Conservation (phyloP, 2,113 vertebrate genomes). For the Cryptomyrus ogoouensis region DNA sequence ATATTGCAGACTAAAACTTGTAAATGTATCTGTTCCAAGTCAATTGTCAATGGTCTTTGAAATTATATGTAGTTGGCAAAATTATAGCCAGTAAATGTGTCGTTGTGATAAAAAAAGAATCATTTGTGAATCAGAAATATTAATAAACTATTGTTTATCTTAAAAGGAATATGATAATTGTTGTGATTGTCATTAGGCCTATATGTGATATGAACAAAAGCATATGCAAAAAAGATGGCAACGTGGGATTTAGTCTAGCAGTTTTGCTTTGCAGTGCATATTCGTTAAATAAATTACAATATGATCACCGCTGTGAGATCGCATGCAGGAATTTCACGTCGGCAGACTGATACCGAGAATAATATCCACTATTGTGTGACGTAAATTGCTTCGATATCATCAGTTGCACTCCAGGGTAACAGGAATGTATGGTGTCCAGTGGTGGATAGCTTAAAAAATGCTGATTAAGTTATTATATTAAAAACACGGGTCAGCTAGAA, state of each 20-base stretch:
- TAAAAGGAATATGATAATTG: constrained; percentile 40
- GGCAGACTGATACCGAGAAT: not conserved
- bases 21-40: constrained; percentile 67
- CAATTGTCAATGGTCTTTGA: constrained; percentile 59
- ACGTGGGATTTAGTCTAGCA: not conserved
- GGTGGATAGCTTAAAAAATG: not conserved
- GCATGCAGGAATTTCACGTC: not conserved
- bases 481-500: not conserved
- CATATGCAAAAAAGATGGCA: not conserved
- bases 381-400: not conserved
- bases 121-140: constrained; percentile 28
- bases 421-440: not conserved
- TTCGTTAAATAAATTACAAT: not conserved
- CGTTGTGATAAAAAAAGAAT: constrained; percentile 63
- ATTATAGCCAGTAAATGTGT: constrained; percentile 70
- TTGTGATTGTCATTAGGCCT: not conserved
- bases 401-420: no score
- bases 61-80: constrained; percentile 63
- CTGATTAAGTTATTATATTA: not conserved
- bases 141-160: constrained; percentile 79
- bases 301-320: not conserved
- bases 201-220: not conserved
- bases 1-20: constrained; percentile 58
- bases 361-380: not conserved
- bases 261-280: not conserved